Percentiles rank a stretch among this genome's conserved stretches.
Conservation (phyloP, 1,140 invertebrate species). For the Latrodectus geometricus region DNA sequence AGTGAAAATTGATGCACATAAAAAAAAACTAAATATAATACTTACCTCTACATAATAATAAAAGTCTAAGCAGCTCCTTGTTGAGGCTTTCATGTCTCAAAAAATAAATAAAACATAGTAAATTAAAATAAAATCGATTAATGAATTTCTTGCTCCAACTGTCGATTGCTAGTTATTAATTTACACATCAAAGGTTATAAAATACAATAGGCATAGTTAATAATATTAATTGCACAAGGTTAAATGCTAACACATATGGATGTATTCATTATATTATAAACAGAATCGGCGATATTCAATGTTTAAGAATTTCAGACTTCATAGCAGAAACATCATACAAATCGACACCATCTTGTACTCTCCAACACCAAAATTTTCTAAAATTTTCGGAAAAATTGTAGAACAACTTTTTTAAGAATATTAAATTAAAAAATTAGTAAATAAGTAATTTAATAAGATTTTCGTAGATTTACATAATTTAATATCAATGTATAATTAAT, state of each 20-base stretch:
- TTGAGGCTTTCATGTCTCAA: not conserved
- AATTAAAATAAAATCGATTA: slow-evolving; percentile 1
- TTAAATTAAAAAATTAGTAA: no score
- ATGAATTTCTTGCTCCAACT: not conserved
- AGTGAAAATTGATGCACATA: no score
- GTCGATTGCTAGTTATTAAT: not conserved
- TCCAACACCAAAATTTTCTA: slow-evolving; percentile 3
- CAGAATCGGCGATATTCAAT: not conserved
- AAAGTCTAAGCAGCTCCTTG: not conserved
- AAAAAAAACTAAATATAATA: no score
- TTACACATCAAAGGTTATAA: not conserved
- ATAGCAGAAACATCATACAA: not conserved
- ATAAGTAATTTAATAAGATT: no score
- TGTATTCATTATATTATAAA: no score
- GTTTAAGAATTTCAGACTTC: not conserved
- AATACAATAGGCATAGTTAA: no score
- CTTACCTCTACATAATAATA: no score
- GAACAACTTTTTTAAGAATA: no score
- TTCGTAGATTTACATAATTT: no score
- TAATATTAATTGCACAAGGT: no score
- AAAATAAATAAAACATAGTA: not conserved
- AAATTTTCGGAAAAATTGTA: not conserved
- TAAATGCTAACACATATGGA: no score
- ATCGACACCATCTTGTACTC: slow-evolving; percentile 47
- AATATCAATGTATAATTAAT: no score